Base-by-base conservation (phyloP, 1,140 invertebrate species). In the Neodiprion lecontei region DNA sequence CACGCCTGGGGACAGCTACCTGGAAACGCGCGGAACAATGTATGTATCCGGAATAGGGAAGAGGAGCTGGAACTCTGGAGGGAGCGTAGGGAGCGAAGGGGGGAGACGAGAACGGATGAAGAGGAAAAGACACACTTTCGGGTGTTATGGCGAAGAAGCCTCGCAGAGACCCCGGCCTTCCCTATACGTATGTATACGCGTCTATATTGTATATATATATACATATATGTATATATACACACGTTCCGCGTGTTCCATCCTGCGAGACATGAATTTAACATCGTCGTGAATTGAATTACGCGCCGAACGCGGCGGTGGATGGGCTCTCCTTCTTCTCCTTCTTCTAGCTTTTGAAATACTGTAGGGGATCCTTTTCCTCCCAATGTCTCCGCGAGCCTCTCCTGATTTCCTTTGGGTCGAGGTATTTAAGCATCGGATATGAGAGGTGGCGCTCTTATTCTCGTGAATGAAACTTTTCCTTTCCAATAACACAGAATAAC, bases 181-280 rank as follows among this genome's bases (percentile, higher is more conserved):
- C 0, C 2, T 40, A 40, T 40, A 2, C 28, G 28, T 40, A 40
- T 40, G 5, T 40, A 40, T 21, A 21, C 17, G 17, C 28, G 28
- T 40, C 28, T 40, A 21, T 53, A 53, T 17, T 4, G 11, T 61
- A 5, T 40, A 40, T 40, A 40, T 0, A 40, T 40, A 40, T 14
- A 61, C 1, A 21, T 21, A 21, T 21, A 21, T 21, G 5, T 28
- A 28, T 5, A 28, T 40, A 40, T 61, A 61, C 5, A 40, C n/a
- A 61, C 53, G 5, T 8, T 61, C n/a, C 53, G 53, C n/a, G 11
- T 17, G 11, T 61, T 61, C 53, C n/a, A 61, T 17, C 53, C 53
- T 61, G 53, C 53, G 53, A 61, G 53, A 61, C 53, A 61, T 61
- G 53, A 61, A 61, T 61, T 61, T 61, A 61, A 61, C 53, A 61